These are phyloP conservation scores for Centrocercus urophasianus DNA, from an alignment of 2,113 vertebrate species.

Conservation along the genomic window DNA sequence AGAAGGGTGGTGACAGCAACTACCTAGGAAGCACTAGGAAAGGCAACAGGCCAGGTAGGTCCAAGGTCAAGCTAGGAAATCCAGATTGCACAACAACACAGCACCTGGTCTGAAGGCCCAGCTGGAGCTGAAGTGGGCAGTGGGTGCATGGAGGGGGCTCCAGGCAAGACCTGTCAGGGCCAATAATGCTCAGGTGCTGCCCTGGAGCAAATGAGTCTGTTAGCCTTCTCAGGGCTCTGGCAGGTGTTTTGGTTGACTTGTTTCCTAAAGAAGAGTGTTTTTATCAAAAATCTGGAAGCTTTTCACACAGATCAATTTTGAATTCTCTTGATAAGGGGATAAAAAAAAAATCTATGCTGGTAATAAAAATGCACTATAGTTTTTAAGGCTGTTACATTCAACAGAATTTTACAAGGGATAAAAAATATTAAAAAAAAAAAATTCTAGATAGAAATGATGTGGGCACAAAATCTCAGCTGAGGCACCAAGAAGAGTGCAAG, in stretches of 20 bases:
- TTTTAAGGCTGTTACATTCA: background rate
- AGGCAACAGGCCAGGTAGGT: background rate
- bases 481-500: background rate
- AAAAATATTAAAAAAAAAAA: background rate
- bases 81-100: background rate
- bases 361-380: background rate
- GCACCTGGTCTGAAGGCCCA: background rate
- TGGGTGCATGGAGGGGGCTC: background rate
- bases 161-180: background rate
- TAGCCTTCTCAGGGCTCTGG: background rate
- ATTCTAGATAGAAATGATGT: background rate
- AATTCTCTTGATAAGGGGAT: background rate
- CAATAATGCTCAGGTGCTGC: rapidly evolving
- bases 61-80: background rate
- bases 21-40: background rate
- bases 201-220: background rate
- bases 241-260: background rate
- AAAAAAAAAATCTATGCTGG: background rate
- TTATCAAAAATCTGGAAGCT: background rate
- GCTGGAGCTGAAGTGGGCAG: background rate
- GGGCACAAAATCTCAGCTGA: background rate
- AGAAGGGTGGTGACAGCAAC: background rate
- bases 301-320: background rate
- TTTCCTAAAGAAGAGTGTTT: background rate
- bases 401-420: background rate